Evolutionary conservation across 2,113 vertebrate species (phyloP), one percentile per base, ranked within the genome.

Genomic region (Pygoscelis antarcticus): DNA sequence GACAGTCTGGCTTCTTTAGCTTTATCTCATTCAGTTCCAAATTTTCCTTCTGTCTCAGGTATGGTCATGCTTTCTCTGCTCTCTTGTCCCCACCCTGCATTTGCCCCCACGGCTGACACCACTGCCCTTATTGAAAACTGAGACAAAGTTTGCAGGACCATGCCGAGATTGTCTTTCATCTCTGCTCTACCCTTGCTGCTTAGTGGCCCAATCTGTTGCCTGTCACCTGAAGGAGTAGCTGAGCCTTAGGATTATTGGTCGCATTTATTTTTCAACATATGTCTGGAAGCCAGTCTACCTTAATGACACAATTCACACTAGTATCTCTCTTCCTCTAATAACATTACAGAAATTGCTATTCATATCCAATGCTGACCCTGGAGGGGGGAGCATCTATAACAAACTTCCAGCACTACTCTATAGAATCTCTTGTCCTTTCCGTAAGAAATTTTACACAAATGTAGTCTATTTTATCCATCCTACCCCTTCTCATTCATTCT

Each of bases 271-370:
- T 94, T 96, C 95, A 91, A 36, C 58, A 42, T 80, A 61, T 79
- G 32, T 70, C 96, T 80, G 44, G 58, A 38, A 95, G 95, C 82
- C 54, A 90, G 70, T 42, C 52, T 94, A 94, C 93, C 58, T 96
- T 96, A 96, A 87, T 85, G 90, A 85, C 75, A 91, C 44, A 83
- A 36, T 90, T 85, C 70, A 80, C 54, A n/a, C 40, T 74, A 72
- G 78, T 85, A 36, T 82, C 71, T 92, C 77, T 91, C 78, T 75
- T 83, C 49, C 58, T 90, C 78, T 96, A 93, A 95, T 80, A 95
- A 77, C 52, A 65, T 95, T 83, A 94, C 78, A 95, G 87, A 91
- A 93, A 96, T 94, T 94, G 78, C 62, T 93, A 96, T 96, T 96
- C 93, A 87, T 95, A 95, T 58, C 70, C 34, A 85, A 9, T 7